phyloP scores from a whole-genome alignment of 2,888 invertebrate genomes.

The Dyspetes luteomarginatus region DNA sequence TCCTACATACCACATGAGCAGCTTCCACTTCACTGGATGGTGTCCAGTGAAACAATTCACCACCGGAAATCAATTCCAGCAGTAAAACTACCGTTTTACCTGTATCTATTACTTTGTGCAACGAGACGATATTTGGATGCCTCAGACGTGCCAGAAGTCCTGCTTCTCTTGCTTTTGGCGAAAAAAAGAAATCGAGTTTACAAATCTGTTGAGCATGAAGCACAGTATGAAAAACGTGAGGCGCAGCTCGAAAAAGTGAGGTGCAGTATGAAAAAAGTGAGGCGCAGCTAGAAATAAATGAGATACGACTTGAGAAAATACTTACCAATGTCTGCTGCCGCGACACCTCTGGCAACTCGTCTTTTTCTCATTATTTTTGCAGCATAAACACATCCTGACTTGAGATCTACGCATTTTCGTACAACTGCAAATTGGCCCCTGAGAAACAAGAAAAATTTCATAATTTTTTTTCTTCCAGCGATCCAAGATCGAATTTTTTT shows the following conservation, averaged over 20 bases:
- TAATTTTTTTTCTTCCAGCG: constrained; percentile 1
- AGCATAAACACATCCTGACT: constrained; percentile 85
- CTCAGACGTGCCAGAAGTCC: constrained; percentile 85
- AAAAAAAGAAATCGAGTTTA: constrained; percentile 27
- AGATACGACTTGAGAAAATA: background rate
- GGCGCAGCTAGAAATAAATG: no score
- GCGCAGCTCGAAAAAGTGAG: no score
- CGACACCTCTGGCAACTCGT: constrained; percentile 85
- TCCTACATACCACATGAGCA: constrained; percentile 84
- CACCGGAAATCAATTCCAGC: constrained; percentile 87
- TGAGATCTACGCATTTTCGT: constrained; percentile 84
- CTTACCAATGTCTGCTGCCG: constrained; percentile 85
- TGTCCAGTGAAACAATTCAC: constrained; percentile 87
- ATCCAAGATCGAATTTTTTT: background rate
- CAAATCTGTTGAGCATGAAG: background rate
- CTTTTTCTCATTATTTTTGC: constrained; percentile 87
- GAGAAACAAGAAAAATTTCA: constrained; percentile 70
- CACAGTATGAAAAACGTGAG: no score
- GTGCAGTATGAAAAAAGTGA: no score
- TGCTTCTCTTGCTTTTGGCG: constrained; percentile 84
- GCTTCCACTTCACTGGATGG: constrained; percentile 86
- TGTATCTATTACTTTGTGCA: constrained; percentile 87
- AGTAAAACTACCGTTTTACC: constrained; percentile 86
- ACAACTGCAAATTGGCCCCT: constrained; percentile 89
- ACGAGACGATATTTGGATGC: constrained; percentile 87